These are phyloP conservation scores for Siphlonurus alternatus DNA, from an alignment of 2,888 invertebrate species.

Conservation along the genomic window DNA sequence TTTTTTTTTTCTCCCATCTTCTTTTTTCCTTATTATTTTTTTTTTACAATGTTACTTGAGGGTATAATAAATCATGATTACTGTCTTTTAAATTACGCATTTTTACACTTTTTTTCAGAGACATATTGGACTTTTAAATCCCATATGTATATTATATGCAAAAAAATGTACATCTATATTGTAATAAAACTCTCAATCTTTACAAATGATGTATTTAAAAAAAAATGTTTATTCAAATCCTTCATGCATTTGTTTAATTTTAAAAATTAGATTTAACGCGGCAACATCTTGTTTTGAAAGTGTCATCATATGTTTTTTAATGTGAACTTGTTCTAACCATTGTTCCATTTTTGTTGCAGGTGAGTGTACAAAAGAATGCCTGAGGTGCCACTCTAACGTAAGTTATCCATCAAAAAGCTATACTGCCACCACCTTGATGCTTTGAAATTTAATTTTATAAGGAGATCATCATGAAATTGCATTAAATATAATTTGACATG, in stretches of 20 bases:
- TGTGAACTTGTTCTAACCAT: too few relatives aligned
- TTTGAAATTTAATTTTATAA: background rate
- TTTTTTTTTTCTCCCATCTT: background rate
- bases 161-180: background rate
- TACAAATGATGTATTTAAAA: too few relatives aligned
- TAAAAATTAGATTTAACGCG: too few relatives aligned
- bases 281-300: too few relatives aligned
- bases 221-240: too few relatives aligned
- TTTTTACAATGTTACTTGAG: background rate
- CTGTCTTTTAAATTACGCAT: background rate
- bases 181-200: too few relatives aligned
- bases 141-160: background rate
- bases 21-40: background rate
- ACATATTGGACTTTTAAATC: background rate
- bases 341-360: too few relatives aligned
- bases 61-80: background rate
- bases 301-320: too few relatives aligned
- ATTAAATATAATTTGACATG: conserved; percentile 1
- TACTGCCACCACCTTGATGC: background rate
- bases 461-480: background rate
- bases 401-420: background rate
- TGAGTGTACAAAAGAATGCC: too few relatives aligned
- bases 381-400: background rate
- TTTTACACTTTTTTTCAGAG: background rate
- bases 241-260: too few relatives aligned